phyloP scores from a whole-genome alignment of 2,797 vertebrate genomes.

The Moxostoma hubbsi region DNA sequence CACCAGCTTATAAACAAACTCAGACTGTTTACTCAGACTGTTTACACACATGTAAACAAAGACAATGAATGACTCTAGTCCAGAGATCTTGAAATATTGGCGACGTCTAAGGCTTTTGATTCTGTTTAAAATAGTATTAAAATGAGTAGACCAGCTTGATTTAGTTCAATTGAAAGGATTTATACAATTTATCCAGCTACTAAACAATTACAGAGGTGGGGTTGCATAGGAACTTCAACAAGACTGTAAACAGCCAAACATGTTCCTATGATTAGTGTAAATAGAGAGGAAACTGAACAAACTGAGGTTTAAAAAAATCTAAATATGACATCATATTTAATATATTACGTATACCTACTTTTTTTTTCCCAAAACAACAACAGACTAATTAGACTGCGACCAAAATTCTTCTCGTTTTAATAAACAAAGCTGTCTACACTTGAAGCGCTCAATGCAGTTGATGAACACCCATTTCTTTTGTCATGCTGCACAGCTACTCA shows the following conservation, averaged over 20 bases:
- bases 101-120: slow-evolving; percentile 17
- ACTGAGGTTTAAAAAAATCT: too few relatives aligned
- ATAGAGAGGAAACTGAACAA: not conserved
- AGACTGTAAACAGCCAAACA: not conserved
- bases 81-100: slow-evolving; percentile 34
- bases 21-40: slow-evolving; percentile 51
- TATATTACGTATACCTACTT: too few relatives aligned
- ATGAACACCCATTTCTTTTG: not conserved
- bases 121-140: slow-evolving; percentile 7
- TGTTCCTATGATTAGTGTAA: not conserved
- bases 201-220: not conserved
- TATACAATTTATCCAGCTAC: slow-evolving; percentile 3
- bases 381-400: not conserved
- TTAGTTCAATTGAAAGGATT: slow-evolving; percentile 15
- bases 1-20: slow-evolving; percentile 62
- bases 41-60: slow-evolving; percentile 46
- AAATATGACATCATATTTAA: too few relatives aligned
- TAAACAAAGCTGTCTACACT: not conserved
- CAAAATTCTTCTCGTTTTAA: not conserved
- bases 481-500: too few relatives aligned
- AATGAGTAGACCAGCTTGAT: slow-evolving; percentile 26
- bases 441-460: not conserved
- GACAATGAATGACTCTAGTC: slow-evolving; percentile 20
- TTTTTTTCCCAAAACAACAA: not conserved
- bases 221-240: not conserved